Evolutionary conservation across 2,888 invertebrate genomes (phyloP).

Genomic region (Ischnura elegans): DNA sequence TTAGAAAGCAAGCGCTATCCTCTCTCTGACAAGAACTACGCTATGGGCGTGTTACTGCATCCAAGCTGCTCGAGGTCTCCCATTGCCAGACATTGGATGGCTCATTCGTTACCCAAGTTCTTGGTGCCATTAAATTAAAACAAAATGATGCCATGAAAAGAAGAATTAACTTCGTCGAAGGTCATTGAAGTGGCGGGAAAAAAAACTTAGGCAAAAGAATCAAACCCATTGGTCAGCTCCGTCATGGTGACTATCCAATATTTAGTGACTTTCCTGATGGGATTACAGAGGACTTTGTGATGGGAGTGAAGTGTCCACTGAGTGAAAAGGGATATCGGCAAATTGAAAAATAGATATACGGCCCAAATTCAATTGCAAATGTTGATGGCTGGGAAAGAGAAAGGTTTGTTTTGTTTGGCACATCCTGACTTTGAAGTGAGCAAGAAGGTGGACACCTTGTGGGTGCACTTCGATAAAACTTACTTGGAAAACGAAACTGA

Average conservation of each 20-base stretch:
- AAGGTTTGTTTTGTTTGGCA: slow-evolving; percentile 31
- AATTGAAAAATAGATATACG: background rate
- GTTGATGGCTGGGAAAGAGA: background rate
- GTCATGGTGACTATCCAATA: slow-evolving; percentile 11
- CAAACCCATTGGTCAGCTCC: background rate
- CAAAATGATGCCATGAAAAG: slow-evolving; percentile 2
- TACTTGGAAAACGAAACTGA: background rate
- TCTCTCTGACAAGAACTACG: slow-evolving; percentile 71
- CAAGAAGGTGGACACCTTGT: background rate
- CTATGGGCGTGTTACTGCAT: slow-evolving; percentile 72
- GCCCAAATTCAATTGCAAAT: slow-evolving; percentile 36
- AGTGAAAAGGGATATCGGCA: slow-evolving; percentile 1
- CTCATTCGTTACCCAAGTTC: slow-evolving; percentile 11
- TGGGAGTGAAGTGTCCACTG: slow-evolving; percentile 1
- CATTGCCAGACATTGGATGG: slow-evolving; percentile 71
- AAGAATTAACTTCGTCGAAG: slow-evolving; percentile 1
- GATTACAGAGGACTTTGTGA: background rate
- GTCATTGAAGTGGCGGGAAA: background rate
- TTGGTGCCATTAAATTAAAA: background rate
- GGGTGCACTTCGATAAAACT: background rate
- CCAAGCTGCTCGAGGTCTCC: slow-evolving; percentile 72
- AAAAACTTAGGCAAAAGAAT: background rate
- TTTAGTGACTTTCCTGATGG: slow-evolving; percentile 21
- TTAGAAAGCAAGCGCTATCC: slow-evolving; percentile 69
- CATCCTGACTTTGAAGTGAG: slow-evolving; percentile 42